Evolutionary conservation across 2,797 vertebrate species (phyloP).

Genomic region (Aeoliscus strigatus): DNA sequence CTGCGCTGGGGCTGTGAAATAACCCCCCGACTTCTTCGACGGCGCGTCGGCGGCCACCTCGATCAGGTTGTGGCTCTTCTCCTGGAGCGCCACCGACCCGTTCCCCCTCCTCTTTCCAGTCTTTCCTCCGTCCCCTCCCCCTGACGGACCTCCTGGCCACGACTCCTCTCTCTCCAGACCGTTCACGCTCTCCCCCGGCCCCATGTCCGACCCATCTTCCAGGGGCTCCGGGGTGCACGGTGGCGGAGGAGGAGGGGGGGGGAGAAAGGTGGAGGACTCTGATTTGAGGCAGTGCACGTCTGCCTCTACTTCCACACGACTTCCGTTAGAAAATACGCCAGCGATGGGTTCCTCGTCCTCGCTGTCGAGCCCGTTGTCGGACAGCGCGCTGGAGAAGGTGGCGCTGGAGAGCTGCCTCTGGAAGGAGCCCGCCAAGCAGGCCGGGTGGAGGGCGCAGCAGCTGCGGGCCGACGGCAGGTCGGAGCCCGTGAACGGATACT

Average conservation of each 20-base stretch:
- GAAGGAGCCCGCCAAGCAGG: conserved; percentile 82
- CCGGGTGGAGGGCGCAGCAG: conserved; percentile 87
- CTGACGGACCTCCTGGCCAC: conserved; percentile 61
- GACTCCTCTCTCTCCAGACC: conserved; percentile 48
- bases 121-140: conserved; percentile 56
- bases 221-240: conserved; percentile 72
- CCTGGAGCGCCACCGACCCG: conserved; percentile 88
- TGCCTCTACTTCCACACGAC: conserved; percentile 91
- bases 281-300: conserved; percentile 85
- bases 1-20: conserved; percentile 93
- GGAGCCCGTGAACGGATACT: conserved; percentile 54
- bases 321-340: conserved; percentile 94
- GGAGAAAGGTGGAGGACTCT: conserved; percentile 26
- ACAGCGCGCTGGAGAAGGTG: conserved; percentile 95
- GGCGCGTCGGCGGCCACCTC: conserved; percentile 90
- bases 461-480: conserved; percentile 65
- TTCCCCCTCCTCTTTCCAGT: conserved; percentile 78
- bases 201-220: conserved; percentile 75
- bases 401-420: conserved; percentile 95
- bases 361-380: conserved; percentile 94
- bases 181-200: conserved; percentile 37
- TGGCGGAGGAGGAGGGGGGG: conserved; percentile 61
- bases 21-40: conserved; percentile 86
- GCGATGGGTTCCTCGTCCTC: conserved; percentile 96
- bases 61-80: conserved; percentile 93